Percentiles rank a stretch among this genome's conserved stretches.
phyloP scores from a whole-genome alignment of 2,888 invertebrate species.

The Cordilura impudica region DNA sequence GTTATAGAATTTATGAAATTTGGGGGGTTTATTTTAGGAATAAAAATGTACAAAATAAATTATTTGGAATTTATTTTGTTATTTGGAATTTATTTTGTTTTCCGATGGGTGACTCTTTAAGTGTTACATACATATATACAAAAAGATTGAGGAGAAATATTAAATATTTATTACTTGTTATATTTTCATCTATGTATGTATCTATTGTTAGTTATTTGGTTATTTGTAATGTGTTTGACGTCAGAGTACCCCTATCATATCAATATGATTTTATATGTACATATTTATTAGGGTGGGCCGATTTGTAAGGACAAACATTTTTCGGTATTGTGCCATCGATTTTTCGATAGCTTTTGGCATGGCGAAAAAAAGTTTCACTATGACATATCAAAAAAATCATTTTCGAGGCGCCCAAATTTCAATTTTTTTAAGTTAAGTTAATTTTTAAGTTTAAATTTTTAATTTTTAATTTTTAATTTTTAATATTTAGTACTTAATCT shows the following conservation, averaged over 20 bases:
- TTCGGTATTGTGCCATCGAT: too few species aligned
- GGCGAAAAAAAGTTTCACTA: too few species aligned
- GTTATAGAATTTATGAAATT: slow-evolving; percentile 2
- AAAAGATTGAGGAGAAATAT: slow-evolving; percentile 5
- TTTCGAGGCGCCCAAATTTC: too few species aligned
- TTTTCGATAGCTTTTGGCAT: too few species aligned
- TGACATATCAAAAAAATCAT: too few species aligned
- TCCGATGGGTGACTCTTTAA: slow-evolving; percentile 2
- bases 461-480: too few species aligned
- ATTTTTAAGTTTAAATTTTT: too few species aligned
- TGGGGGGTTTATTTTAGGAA: slow-evolving; percentile 6
- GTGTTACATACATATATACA: background rate
- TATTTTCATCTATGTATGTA: background rate
- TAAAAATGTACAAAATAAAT: background rate
- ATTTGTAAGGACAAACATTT: too few species aligned
- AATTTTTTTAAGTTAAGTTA: too few species aligned
- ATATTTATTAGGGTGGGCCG: too few species aligned
- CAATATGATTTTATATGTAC: too few species aligned
- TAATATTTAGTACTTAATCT: too few species aligned
- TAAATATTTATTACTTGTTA: slow-evolving; percentile 2
- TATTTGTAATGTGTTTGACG: slow-evolving; percentile 19
- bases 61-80: slow-evolving; percentile 9
- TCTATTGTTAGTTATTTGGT: background rate
- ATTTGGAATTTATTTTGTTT: slow-evolving; percentile 2
- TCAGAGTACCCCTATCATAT: slow-evolving; percentile 3